Percentiles rank a stretch among this genome's conserved stretches.
Evolutionary conservation across 2,888 invertebrate species (phyloP).

Genomic region (Cheilosia impressa): DNA sequence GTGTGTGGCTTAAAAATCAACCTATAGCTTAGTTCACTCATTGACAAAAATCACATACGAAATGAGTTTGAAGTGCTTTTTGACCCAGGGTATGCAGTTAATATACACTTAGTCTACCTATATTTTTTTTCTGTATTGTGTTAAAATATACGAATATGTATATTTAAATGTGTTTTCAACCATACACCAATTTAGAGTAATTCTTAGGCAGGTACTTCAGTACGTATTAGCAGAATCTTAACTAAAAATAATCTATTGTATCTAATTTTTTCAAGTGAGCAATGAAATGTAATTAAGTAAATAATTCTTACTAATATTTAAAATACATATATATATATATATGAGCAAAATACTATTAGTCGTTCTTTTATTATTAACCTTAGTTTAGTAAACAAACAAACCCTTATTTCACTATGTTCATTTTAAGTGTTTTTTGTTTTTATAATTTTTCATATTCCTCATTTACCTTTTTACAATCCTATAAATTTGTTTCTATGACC

Average conservation of each 20-base stretch:
- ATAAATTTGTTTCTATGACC: slow-evolving; percentile 84
- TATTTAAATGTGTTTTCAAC: slow-evolving; percentile 9
- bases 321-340: not conserved
- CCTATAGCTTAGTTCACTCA: slow-evolving; percentile 31
- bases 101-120: slow-evolving; percentile 37
- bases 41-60: not conserved
- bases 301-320: slow-evolving; percentile 34
- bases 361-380: slow-evolving; percentile 47
- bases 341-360: slow-evolving; percentile 22
- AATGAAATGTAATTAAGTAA: slow-evolving; percentile 30
- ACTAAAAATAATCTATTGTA: slow-evolving; percentile 33
- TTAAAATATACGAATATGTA: slow-evolving; percentile 4
- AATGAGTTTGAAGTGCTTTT: slow-evolving; percentile 55
- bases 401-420: slow-evolving; percentile 70
- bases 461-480: slow-evolving; percentile 84
- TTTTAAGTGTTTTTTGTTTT: slow-evolving; percentile 70
- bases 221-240: slow-evolving; percentile 71
- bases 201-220: slow-evolving; percentile 32
- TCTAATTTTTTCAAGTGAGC: slow-evolving; percentile 24
- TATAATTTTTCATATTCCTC: slow-evolving; percentile 78
- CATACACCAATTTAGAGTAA: slow-evolving; percentile 24
- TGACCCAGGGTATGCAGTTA: slow-evolving; percentile 75
- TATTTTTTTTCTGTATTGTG: slow-evolving; percentile 1
- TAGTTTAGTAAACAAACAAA: slow-evolving; percentile 51
- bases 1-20: slow-evolving; percentile 48